Evolutionary conservation across 2,888 invertebrate genomes (phyloP), one percentile per base, ranked within the genome.

Genomic region (Polyploca ridens): DNA sequence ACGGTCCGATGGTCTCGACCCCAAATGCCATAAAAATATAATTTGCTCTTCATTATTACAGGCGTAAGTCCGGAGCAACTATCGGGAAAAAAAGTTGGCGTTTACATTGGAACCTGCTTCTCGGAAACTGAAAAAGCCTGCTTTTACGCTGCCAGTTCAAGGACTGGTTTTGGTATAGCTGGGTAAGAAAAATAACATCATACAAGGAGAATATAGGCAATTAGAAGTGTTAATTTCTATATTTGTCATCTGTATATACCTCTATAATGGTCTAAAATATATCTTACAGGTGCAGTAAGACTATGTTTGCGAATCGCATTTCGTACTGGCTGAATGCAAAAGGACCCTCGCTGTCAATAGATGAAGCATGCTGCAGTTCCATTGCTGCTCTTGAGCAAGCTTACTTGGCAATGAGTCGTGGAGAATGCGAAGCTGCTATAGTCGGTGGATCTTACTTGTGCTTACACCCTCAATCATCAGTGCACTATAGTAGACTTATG

Each of bases 91-190:
- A 94, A 91, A 69, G 94, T 95, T 5, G 94, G 79, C 3, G 84
- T 84, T 5, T 86, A 73, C 67, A 73, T 83, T 3, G 83, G 80
- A 8, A 64, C 94, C 64, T 94, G 94, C 73, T 93, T 92, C 59
- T 95, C 95, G 3, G 96, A 96, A 78, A 90, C 95, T 6, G 95
- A 94, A 70, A 95, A 95, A 65, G 91, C 90, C 6, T 90, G 93
- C 81, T 75, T 77, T 14, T 79, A 79, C 59, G 63, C 16, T 11
- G 38, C 61, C 5, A 46, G 2, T 14, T 62, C 61, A 14, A 72
- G 59, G 63, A 63, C 41, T 33, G 78, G 77, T 7, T 69, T 76
- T 27, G 74, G 72, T 60, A 69, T 78, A n/a, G 62, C 71, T 0
- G 78, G 78, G 78, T 78, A 64, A 66, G 70, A 44, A 0, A 10